phyloP scores from a whole-genome alignment of 2,113 vertebrate species.

The Jacana jacana region DNA sequence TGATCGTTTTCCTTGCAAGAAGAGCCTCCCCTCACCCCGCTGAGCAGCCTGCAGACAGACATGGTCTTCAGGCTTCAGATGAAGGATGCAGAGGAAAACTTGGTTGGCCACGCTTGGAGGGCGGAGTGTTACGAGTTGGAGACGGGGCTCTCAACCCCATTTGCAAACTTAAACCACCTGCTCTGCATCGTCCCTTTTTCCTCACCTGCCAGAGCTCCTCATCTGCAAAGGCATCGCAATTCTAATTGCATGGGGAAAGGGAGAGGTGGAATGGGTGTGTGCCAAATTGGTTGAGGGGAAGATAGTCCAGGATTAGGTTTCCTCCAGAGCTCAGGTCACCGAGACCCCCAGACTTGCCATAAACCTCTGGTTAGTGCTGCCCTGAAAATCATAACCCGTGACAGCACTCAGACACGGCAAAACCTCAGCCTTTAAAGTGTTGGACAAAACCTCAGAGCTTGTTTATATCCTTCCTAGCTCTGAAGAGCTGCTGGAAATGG shows the following conservation, averaged over 20 bases:
- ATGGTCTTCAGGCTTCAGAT: not conserved
- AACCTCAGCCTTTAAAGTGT: not conserved
- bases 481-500: conserved; percentile 10
- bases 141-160: not conserved
- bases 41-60: not conserved
- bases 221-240: not conserved
- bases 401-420: not conserved
- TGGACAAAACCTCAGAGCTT: conserved; percentile 1
- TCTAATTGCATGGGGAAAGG: accelerated
- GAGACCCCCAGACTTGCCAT: not conserved
- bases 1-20: not conserved
- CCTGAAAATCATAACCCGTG: not conserved
- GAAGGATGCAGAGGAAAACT: not conserved
- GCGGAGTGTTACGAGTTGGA: not conserved
- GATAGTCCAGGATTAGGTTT: not conserved
- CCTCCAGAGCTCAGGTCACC: not conserved
- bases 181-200: not conserved
- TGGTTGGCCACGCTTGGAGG: accelerated
- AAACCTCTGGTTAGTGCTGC: not conserved
- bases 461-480: not conserved
- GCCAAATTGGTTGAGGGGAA: not conserved
- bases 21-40: not conserved
- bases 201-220: not conserved
- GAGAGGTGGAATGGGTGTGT: not conserved
- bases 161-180: not conserved